These are phyloP conservation scores for Hyphantria cunea DNA, from an alignment of 1,140 invertebrate genomes.

Conservation along the genomic window DNA sequence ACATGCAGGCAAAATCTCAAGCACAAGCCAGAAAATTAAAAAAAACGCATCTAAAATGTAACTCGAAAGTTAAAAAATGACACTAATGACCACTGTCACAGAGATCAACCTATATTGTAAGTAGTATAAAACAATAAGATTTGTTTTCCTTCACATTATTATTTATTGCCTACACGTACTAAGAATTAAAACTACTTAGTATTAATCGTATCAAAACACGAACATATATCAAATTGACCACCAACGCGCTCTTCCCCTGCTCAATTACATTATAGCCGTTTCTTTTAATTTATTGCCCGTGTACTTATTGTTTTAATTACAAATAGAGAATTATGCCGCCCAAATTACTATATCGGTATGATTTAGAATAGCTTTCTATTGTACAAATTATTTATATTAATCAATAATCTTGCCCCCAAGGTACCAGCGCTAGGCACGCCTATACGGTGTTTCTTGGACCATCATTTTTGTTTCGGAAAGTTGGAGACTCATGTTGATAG, in stretches of 20 bases:
- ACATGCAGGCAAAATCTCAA: too few relatives aligned
- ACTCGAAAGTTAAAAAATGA: too few relatives aligned
- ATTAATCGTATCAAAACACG: constrained; percentile 51
- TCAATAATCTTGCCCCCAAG: constrained; percentile 53
- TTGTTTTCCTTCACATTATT: too few relatives aligned
- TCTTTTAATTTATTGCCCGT: constrained; percentile 60
- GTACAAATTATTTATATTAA: constrained; percentile 61
- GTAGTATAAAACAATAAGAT: too few relatives aligned
- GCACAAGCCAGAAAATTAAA: too few relatives aligned
- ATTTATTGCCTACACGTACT: background rate
- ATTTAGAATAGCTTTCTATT: constrained; percentile 59
- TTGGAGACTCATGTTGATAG: constrained; percentile 10
- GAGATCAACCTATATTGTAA: too few relatives aligned
- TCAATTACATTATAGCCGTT: constrained; percentile 58
- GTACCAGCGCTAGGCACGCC: constrained; percentile 47
- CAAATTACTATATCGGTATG: constrained; percentile 65
- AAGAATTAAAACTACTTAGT: constrained; percentile 39
- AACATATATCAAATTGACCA: constrained; percentile 62
- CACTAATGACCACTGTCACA: too few relatives aligned
- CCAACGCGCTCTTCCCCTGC: constrained; percentile 52
- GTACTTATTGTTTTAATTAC: constrained; percentile 76
- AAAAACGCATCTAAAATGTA: too few relatives aligned
- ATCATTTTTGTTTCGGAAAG: constrained; percentile 51
- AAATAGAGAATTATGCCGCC: constrained; percentile 72
- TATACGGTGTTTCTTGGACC: constrained; percentile 54